Evolutionary conservation across 2,888 invertebrate genomes (phyloP).

Genomic region (Pilophorus perplexus): DNA sequence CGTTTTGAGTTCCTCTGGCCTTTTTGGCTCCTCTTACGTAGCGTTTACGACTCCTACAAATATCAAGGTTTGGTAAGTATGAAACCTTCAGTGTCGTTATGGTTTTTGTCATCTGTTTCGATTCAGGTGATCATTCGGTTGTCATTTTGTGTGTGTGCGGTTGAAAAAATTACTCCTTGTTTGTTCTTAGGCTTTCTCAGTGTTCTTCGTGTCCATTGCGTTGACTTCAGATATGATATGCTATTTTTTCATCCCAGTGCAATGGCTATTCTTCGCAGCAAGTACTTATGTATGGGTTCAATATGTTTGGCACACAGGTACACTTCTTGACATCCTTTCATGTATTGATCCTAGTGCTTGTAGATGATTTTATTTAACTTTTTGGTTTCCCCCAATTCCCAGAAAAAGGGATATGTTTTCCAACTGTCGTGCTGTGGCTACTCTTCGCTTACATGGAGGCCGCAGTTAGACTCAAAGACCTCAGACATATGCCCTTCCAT

Average conservation of each 20-base stretch:
- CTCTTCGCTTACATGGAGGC: slow-evolving; percentile 93
- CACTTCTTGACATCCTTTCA: no score
- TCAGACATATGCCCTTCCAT: slow-evolving; percentile 79
- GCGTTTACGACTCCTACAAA: slow-evolving; percentile 95
- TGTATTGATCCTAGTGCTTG: no score
- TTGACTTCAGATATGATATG: slow-evolving; percentile 97
- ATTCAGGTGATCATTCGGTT: no score
- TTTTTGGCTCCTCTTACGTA: slow-evolving; percentile 92
- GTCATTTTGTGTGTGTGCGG: no score
- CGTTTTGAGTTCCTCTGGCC: slow-evolving; percentile 99
- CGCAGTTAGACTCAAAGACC: slow-evolving; percentile 77
- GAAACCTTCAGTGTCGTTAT: background rate
- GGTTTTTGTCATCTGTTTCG: background rate
- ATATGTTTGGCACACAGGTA: slow-evolving; percentile 96
- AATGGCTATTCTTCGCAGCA: slow-evolving; percentile 96
- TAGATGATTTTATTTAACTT: slow-evolving; percentile 14
- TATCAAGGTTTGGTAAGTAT: slow-evolving; percentile 91
- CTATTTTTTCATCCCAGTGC: slow-evolving; percentile 97
- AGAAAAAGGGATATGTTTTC: slow-evolving; percentile 91
- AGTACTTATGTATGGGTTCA: slow-evolving; percentile 99
- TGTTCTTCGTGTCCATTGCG: slow-evolving; percentile 96
- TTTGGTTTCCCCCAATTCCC: slow-evolving; percentile 47
- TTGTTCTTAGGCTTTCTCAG: slow-evolving; percentile 83
- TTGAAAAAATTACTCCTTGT: no score
- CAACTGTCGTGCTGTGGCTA: slow-evolving; percentile 90